Evolutionary conservation across 1,140 invertebrate genomes (phyloP), one percentile per base, ranked within the genome.

Genomic region (Drosophila orena): DNA sequence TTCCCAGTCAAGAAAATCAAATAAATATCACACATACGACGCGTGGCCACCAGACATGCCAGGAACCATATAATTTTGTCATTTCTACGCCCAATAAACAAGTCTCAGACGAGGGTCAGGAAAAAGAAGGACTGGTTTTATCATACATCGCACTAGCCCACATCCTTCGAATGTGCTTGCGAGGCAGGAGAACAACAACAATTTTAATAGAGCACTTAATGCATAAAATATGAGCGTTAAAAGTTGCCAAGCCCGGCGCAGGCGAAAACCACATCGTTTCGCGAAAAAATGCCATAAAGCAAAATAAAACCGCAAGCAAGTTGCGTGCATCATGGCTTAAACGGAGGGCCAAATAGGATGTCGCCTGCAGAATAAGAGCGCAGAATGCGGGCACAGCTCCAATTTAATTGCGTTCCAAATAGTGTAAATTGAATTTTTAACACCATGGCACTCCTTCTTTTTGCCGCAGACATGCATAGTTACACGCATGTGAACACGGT

Each of bases 341-440:
- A 14, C 14, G 50, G 15, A 10, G 27, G 42, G 11, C 14, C 47
- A 27, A 15, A 20, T 59, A 43, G 64, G 46, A 37, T 47, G 46
- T 40, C 37, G 15, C 1, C 20, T 50, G 22, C 27, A 34, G 43
- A 22, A 46, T 50, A 14, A 61, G 46, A 54, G 4, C 24, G 24
- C 24, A 61, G 46, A 54, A 47, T 12, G 34, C 6, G 12, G 47
- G 20, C 40, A 42, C 46, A 60, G 57, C 61, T 71, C 60, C 73
- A 81, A 76, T 81, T 86, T 79, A 88, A 86, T 86, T 86, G 83
- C 65, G 81, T 81, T 86, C 57, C 79, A 86, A 85, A 86, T 86
- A 81, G 81, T 86, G 83, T 86, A 88, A 86, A 86, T 86, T 88
- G 83, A 86, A 86, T 88, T 86, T 88, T 88, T 75, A 88, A 86